phyloP scores from a whole-genome alignment of 1,140 invertebrate genomes.

The Lycorma delicatula region DNA sequence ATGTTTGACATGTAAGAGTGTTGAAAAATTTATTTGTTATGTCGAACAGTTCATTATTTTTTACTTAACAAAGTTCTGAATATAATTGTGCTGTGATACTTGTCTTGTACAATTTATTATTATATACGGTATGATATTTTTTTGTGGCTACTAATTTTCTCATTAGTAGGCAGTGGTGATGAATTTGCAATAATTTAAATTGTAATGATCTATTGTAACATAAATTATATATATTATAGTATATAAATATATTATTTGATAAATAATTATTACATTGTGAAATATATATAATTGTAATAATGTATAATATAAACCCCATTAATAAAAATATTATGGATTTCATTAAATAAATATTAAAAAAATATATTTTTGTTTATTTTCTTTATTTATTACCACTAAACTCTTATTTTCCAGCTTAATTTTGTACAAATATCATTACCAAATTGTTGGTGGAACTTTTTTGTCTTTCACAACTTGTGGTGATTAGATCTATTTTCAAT shows the following conservation, averaged over 20 bases:
- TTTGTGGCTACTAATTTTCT: conserved; percentile 5
- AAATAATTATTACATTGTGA: neutral
- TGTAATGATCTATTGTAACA: neutral
- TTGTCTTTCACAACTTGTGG: no score
- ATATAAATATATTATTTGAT: neutral
- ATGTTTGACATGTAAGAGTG: no score
- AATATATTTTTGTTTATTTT: no score
- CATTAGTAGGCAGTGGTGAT: neutral
- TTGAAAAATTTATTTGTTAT: no score
- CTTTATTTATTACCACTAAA: no score
- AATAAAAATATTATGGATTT: conserved; percentile 6
- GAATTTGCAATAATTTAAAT: conserved; percentile 1
- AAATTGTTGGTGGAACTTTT: no score
- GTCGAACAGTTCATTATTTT: no score
- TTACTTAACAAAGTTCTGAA: no score
- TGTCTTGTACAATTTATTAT: conserved; percentile 5
- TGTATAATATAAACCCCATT: conserved; percentile 2
- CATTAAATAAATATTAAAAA: conserved; percentile 4
- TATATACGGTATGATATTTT: conserved; percentile 1
- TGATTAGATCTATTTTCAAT: no score
- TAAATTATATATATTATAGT: neutral
- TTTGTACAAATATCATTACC: no score
- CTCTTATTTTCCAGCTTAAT: no score
- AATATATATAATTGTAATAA: neutral
- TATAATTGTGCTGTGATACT: conserved; percentile 5